Evolutionary conservation across 2,888 invertebrate species (phyloP).

Genomic region (Drosophila aldrichi): DNA sequence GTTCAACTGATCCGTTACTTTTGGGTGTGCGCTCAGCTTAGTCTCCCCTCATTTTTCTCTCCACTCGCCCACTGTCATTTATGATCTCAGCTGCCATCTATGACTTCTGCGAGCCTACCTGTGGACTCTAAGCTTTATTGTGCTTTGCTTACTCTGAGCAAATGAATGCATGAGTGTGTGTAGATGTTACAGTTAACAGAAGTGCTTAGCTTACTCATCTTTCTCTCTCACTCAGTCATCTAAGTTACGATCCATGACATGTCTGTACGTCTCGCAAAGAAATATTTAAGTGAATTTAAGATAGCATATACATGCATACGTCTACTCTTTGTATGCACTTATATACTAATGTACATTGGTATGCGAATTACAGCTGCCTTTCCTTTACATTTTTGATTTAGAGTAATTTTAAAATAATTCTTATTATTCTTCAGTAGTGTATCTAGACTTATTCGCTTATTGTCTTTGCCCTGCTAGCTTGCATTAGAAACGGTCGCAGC

Average conservation of each 20-base stretch:
- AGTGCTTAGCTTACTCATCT: background rate
- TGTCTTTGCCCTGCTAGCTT: too few relatives aligned
- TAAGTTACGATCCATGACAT: background rate
- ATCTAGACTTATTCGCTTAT: too few relatives aligned
- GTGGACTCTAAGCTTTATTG: background rate
- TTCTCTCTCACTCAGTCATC: background rate
- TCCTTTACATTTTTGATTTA: too few relatives aligned
- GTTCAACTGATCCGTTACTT: background rate
- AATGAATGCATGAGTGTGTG: background rate
- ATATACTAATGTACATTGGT: background rate
- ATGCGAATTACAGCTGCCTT: background rate
- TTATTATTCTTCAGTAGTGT: too few relatives aligned
- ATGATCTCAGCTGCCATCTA: background rate
- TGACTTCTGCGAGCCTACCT: background rate
- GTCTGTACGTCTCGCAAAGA: background rate
- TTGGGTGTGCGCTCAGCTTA: background rate
- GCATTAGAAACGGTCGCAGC: background rate
- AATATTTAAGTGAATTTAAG: background rate
- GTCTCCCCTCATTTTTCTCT: background rate
- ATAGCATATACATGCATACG: background rate
- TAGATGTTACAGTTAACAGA: background rate
- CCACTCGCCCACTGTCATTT: background rate
- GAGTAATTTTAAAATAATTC: too few relatives aligned
- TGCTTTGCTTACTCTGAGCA: background rate
- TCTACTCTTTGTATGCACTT: background rate